A percentile compares a stretch with the other conserved stretches of the same genome.
phyloP scores from a whole-genome alignment of 2,113 vertebrate genomes.

The Nematolebias whitei region DNA sequence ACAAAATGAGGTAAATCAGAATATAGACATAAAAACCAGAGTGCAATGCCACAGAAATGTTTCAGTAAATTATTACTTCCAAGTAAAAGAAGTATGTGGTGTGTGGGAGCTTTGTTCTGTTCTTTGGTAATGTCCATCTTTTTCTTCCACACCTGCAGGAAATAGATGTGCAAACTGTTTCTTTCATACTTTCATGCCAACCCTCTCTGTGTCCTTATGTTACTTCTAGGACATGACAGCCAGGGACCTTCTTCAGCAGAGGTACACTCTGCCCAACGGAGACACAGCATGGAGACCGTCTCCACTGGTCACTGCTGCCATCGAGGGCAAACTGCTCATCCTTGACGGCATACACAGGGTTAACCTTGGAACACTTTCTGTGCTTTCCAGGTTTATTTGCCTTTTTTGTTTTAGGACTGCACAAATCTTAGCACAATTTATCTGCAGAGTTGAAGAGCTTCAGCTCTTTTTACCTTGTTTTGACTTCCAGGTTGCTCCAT shows the following conservation, averaged over 20 bases:
- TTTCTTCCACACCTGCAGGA: too few species aligned
- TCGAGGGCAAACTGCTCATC: conserved; percentile 90
- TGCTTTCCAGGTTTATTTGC: conserved; percentile 87
- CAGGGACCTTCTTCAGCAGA: conserved; percentile 93
- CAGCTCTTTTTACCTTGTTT: neutral
- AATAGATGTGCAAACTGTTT: too few species aligned
- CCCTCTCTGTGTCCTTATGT: neutral
- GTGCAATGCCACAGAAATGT: too few species aligned
- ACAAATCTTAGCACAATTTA: too few species aligned
- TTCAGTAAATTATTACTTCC: too few species aligned
- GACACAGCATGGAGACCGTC: conserved; percentile 96
- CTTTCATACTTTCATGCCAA: neutral
- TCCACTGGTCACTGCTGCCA: conserved; percentile 88
- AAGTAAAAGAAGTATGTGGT: too few species aligned
- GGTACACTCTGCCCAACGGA: conserved; percentile 92
- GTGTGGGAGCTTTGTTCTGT: too few species aligned
- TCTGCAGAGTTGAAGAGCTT: neutral
- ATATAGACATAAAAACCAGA: too few species aligned
- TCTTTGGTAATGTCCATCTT: too few species aligned
- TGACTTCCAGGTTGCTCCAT: conserved; percentile 86
- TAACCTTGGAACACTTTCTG: conserved; percentile 90
- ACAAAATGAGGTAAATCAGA: too few species aligned
- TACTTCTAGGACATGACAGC: conserved; percentile 91
- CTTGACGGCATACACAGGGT: conserved; percentile 94
- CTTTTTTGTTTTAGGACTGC: neutral